Percentiles rank a stretch among this genome's conserved stretches.
These are phyloP conservation scores for Boloria selene DNA, from an alignment of 2,888 invertebrate genomes.

Conservation along the genomic window DNA sequence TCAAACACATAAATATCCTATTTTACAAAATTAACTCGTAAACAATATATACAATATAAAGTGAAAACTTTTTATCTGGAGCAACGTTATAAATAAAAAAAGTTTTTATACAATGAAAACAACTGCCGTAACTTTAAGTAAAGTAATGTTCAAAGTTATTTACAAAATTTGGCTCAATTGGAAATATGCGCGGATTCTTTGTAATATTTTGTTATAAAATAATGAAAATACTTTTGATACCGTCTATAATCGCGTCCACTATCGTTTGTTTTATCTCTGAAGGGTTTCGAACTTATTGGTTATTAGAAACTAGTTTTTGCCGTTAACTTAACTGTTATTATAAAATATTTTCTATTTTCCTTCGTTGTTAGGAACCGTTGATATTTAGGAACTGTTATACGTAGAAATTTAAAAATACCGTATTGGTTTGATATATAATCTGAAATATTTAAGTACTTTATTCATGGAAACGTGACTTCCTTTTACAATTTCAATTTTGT, in stretches of 20 bases:
- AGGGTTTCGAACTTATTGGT: too few relatives aligned
- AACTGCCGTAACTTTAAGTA: slow-evolving; percentile 39
- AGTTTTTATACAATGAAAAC: slow-evolving; percentile 37
- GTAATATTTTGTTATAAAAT: slow-evolving; percentile 25
- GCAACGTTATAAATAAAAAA: slow-evolving; percentile 36
- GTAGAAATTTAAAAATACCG: too few relatives aligned
- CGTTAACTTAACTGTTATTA: too few relatives aligned
- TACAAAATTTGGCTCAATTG: slow-evolving; percentile 37
- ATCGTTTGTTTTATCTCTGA: too few relatives aligned
- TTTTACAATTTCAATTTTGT: too few relatives aligned
- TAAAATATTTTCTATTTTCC: too few relatives aligned
- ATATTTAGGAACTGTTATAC: neutral
- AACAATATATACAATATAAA: slow-evolving; percentile 22
- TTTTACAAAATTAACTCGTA: slow-evolving; percentile 6
- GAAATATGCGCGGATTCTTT: slow-evolving; percentile 35
- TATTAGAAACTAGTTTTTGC: too few relatives aligned
- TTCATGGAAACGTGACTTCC: too few relatives aligned
- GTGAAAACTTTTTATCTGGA: slow-evolving; percentile 33
- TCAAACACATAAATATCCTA: neutral
- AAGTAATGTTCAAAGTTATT: slow-evolving; percentile 35
- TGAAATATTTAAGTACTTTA: neutral
- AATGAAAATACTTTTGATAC: slow-evolving; percentile 16
- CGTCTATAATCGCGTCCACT: neutral
- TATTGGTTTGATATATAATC: neutral
- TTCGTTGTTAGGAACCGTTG: too few relatives aligned